Base-by-base conservation (phyloP, 2,113 vertebrate genomes). In the Pseudopodoces humilis region DNA sequence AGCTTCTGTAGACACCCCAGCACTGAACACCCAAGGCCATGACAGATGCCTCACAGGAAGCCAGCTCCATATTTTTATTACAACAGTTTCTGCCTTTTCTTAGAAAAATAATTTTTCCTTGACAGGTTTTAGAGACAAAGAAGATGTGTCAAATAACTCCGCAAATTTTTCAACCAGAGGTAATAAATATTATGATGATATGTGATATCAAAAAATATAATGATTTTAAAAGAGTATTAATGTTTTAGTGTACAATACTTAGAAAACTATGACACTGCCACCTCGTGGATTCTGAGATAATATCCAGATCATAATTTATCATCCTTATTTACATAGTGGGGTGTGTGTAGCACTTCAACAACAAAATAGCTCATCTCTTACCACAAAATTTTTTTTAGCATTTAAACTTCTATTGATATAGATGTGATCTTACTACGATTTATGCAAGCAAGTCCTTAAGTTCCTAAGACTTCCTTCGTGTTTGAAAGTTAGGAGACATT, bases 281-380 rank as follows among this genome's bases (percentile, higher is more conserved):
- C 96, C 97, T 97, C 94, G 97, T 97, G 97, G 94, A 92, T 95
- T 96, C 72, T 77, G 46, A 96, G 92, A 96, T 93, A 94, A 97
- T 86, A 96, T 93, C 91, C 95, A 63, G 59, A 70, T 88, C n/a
- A 16, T 83, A 63, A 59, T 89, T 76, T 82, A 41, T 74, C 37
- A 18, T 70, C 15, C 11, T 52, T 64, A 46, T 92, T 74, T 90
- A 69, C 52, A 28, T 30, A 65, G 44, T 53, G 49, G 13, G 86
- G 12, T 1, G 13, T 12, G 12, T 30, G 27, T 60, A 3, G 4
- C 25, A 53, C 5, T 60, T 83, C 37, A 19, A 43, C 43, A 43
- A 43, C 43, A 77, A 69, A 47, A 28, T 10, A 70, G 12, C 12
- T 74, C 1, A 31, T 70, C 75, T 60, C 47, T 80, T 88, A 41